A percentile compares a stretch with the other conserved stretches of the same genome.
These are phyloP conservation scores for Somateria mollissima DNA, from an alignment of 2,797 vertebrate species.

Conservation along the genomic window DNA sequence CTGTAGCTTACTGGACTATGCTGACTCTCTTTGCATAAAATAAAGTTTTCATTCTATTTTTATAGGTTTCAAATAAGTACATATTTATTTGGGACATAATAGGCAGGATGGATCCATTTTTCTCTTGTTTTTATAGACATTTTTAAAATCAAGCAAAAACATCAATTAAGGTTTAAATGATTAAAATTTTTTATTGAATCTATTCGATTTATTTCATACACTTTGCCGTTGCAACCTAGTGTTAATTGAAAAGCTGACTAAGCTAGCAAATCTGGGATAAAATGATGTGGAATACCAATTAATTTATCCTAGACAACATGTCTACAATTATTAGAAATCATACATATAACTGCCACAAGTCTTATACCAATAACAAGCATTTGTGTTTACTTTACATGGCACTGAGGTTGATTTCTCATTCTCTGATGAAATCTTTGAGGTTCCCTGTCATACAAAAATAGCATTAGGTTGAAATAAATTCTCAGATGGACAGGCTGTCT, in stretches of 20 bases:
- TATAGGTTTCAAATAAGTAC: not conserved
- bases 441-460: not conserved
- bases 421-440: not conserved
- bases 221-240: not conserved
- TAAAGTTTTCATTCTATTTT: not conserved
- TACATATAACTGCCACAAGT: not conserved
- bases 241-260: not conserved
- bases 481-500: not conserved
- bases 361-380: not conserved
- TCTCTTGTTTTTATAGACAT: not conserved
- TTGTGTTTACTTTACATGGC: not conserved
- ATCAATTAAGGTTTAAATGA: not conserved
- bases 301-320: not conserved
- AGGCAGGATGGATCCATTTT: rapidly evolving
- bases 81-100: not conserved
- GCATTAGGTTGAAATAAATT: not conserved
- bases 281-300: not conserved
- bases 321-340: not conserved
- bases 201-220: not conserved
- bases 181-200: not conserved
- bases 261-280: not conserved
- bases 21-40: not conserved
- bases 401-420: not conserved
- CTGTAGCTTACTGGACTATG: not conserved
- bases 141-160: not conserved